These are phyloP conservation scores for Tamandua tetradactyla DNA, from an alignment of 2,797 vertebrate species.

Conservation along the genomic window DNA sequence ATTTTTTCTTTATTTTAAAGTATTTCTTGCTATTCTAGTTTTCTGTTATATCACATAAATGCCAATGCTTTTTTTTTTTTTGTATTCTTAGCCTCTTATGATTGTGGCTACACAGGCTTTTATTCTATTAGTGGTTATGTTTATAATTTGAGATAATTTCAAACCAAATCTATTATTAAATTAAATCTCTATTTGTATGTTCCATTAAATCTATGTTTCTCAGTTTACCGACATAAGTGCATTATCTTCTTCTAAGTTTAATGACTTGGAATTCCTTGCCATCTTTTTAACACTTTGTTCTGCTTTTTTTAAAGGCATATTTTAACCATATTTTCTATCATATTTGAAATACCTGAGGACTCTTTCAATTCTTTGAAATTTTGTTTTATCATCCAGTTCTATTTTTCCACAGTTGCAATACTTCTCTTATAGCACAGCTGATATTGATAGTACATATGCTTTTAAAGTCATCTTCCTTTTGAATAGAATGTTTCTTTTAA, in stretches of 20 bases:
- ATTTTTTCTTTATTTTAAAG: constrained; percentile 31
- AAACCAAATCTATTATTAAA: not conserved
- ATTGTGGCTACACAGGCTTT: not conserved
- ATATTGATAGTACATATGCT: not conserved
- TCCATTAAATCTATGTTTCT: constrained; percentile 2
- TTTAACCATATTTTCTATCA: not conserved
- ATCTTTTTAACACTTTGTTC: not conserved
- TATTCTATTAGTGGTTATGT: not conserved
- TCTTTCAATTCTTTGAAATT: not conserved
- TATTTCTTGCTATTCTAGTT: not conserved
- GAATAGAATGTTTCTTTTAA: not conserved
- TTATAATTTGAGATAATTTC: constrained; percentile 45
- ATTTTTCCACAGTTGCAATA: not conserved
- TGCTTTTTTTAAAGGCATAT: not conserved
- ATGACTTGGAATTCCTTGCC: not conserved
- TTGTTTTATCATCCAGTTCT: not conserved
- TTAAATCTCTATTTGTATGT: not conserved
- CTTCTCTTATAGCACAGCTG: not conserved
- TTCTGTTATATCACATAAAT: constrained; percentile 8
- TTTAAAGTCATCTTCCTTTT: not conserved
- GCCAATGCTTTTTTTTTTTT: not conserved
- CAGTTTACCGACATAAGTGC: not conserved
- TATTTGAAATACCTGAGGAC: not conserved
- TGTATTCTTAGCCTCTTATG: not conserved
- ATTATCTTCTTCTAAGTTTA: not conserved